These are phyloP conservation scores for Caenorhabditis sulstoni DNA, from an alignment of 2,888 invertebrate species.

Conservation along the genomic window DNA sequence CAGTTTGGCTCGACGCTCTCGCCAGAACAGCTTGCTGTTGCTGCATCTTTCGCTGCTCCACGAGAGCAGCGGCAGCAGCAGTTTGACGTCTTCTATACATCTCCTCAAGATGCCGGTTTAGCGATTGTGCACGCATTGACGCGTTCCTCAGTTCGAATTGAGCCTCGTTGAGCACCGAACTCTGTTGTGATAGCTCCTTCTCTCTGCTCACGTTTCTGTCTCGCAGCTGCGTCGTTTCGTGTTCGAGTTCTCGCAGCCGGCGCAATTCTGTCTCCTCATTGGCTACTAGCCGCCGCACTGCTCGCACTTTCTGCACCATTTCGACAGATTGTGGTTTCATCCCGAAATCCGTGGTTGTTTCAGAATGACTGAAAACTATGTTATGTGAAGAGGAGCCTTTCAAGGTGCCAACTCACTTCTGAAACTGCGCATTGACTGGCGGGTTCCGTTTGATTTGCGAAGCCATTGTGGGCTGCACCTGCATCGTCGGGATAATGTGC, in stretches of 20 bases:
- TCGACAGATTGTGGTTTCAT: conserved; percentile 45
- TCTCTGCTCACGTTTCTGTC: conserved; percentile 58
- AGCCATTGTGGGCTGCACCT: conserved; percentile 67
- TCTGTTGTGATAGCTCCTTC: conserved; percentile 57
- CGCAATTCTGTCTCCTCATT: conserved; percentile 75
- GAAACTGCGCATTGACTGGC: conserved; percentile 36
- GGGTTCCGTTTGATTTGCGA: conserved; percentile 47
- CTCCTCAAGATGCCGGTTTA: conserved; percentile 90
- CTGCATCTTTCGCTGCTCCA: conserved; percentile 82
- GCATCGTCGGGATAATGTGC: conserved; percentile 63
- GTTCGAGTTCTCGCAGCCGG: conserved; percentile 64
- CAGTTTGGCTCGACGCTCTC: conserved; percentile 7
- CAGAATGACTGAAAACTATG: conserved; percentile 45
- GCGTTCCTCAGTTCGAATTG: conserved; percentile 85
- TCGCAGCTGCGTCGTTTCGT: conserved; percentile 61
- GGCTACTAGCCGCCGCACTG: conserved; percentile 70
- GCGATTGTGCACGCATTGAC: conserved; percentile 96
- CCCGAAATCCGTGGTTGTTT: conserved; percentile 17
- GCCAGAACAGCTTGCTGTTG: conserved; percentile 48
- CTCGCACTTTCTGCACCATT: conserved; percentile 57
- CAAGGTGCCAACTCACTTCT: conserved; percentile 9
- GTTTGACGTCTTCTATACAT: conserved; percentile 84
- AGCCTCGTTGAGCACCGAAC: conserved; percentile 57
- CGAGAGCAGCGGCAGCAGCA: conserved; percentile 86
- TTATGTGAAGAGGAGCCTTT: not conserved